These are phyloP conservation scores for Coelopa frigida DNA, from an alignment of 1,140 invertebrate genomes.

Conservation along the genomic window DNA sequence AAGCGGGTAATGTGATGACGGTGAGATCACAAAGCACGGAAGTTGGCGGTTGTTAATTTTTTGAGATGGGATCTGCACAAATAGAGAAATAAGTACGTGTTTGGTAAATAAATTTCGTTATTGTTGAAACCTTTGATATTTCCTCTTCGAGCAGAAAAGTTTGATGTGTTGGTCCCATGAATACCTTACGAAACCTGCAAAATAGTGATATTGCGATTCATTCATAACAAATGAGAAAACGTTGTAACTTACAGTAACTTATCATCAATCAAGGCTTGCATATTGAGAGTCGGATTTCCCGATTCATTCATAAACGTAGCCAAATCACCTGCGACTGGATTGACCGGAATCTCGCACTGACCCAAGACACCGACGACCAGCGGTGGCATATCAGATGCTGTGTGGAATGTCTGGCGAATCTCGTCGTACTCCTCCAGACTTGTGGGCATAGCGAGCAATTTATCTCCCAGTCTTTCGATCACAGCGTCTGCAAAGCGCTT, in stretches of 20 bases:
- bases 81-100: not conserved
- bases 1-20: conserved; percentile 26
- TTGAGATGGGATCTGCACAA: conserved; percentile 3
- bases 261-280: conserved; percentile 32
- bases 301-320: not conserved
- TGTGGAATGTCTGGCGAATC: conserved; percentile 24
- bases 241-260: conserved; percentile 20
- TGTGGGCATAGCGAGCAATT: conserved; percentile 23
- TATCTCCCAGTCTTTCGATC: conserved; percentile 16
- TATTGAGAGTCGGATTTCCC: conserved; percentile 14
- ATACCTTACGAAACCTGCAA: conserved; percentile 24
- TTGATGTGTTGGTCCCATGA: conserved; percentile 9
- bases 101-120: conserved; percentile 4
- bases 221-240: not conserved
- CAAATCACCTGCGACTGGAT: conserved; percentile 3
- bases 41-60: conserved; percentile 19
- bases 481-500: conserved; percentile 25
- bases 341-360: conserved; percentile 27
- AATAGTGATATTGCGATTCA: not conserved
- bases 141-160: conserved; percentile 21
- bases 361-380: conserved; percentile 27
- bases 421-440: conserved; percentile 19
- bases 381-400: conserved; percentile 27
- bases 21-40: conserved; percentile 28
- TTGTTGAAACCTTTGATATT: conserved; percentile 14